These are phyloP conservation scores for Heliconius ismenius DNA, from an alignment of 2,888 invertebrate species.

Conservation along the genomic window DNA sequence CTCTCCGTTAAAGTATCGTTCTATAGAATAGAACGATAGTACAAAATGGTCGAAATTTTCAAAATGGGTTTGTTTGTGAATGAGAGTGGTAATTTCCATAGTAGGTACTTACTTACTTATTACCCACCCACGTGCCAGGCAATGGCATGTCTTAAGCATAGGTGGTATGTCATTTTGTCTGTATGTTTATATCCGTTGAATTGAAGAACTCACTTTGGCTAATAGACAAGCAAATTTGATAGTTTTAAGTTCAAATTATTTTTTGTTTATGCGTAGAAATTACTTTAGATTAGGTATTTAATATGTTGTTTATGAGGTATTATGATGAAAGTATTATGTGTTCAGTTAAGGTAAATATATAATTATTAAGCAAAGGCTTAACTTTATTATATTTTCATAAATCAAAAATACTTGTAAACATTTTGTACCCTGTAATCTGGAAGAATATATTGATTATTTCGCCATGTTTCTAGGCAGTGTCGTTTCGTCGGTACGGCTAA, in stretches of 20 bases:
- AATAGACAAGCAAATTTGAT: neutral
- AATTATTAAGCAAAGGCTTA: neutral
- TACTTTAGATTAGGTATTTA: neutral
- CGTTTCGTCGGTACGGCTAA: slow-evolving; percentile 69
- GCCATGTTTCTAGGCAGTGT: slow-evolving; percentile 70
- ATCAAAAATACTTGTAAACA: neutral
- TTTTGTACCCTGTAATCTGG: slow-evolving; percentile 64
- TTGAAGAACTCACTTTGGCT: neutral
- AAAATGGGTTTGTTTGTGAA: no score
- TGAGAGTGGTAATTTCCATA: no score
- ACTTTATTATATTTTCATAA: neutral
- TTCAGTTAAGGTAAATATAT: neutral
- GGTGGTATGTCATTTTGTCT: no score
- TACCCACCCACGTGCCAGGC: no score
- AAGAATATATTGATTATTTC: slow-evolving; percentile 56
- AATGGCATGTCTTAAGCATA: no score
- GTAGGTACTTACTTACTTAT: no score
- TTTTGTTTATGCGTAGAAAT: neutral
- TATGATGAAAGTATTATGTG: no score
- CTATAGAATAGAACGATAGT: no score
- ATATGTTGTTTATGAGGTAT: no score
- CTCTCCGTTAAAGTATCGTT: neutral
- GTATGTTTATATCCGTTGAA: neutral
- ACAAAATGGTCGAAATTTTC: no score
- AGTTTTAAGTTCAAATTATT: neutral